These are phyloP conservation scores for Oedothorax gibbosus DNA, from an alignment of 1,140 invertebrate species.

Conservation along the genomic window DNA sequence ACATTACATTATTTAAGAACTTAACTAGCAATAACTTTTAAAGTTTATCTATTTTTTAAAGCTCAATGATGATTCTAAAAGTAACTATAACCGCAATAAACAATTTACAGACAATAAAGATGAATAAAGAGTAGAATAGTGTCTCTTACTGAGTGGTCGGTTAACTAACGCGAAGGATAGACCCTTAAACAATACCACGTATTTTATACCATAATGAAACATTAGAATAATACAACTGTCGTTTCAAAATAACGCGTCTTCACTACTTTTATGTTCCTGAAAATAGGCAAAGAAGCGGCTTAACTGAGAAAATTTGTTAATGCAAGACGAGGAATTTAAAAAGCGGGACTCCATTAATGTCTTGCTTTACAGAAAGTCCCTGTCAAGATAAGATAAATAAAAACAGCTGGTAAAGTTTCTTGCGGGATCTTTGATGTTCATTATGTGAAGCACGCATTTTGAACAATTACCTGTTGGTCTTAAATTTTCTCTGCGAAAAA, in stretches of 20 bases:
- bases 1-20: not conserved
- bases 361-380: slow-evolving; percentile 26
- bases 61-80: no score
- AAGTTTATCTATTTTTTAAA: no score
- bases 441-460: slow-evolving; percentile 24
- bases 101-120: no score
- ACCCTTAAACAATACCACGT: no score
- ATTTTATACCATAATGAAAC: no score
- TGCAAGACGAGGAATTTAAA: slow-evolving; percentile 35
- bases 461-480: slow-evolving; percentile 39
- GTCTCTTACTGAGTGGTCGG: no score
- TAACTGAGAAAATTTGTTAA: slow-evolving; percentile 45
- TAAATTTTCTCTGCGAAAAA: not conserved
- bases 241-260: no score
- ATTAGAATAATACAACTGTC: no score
- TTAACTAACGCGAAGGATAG: no score
- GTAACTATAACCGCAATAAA: no score
- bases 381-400: slow-evolving; percentile 23
- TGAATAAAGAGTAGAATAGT: no score
- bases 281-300: slow-evolving; percentile 29
- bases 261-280: not conserved
- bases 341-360: slow-evolving; percentile 30
- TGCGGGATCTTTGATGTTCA: slow-evolving; percentile 18
- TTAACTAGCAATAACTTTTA: not conserved
- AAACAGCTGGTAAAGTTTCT: slow-evolving; percentile 37